Percentiles rank a stretch among this genome's conserved stretches.
Conservation (phyloP, 1,140 invertebrate genomes). For the Linepithema humile region DNA sequence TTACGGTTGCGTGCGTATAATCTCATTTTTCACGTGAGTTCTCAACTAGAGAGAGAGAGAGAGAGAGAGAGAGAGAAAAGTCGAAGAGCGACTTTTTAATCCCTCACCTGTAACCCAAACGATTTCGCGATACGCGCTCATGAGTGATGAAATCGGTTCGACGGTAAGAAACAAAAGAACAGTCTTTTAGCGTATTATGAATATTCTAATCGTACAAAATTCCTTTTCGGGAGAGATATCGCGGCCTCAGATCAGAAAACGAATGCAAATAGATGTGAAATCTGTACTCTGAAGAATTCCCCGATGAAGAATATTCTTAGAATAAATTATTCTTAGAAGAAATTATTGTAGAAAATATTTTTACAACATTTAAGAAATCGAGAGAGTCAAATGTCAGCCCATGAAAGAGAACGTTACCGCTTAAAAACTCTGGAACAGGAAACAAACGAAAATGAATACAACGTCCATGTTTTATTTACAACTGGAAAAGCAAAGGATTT, state of each 20-base stretch:
- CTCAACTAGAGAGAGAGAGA: slow-evolving; percentile 7
- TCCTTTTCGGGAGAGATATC: background rate
- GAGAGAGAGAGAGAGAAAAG: background rate
- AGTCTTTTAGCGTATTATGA: background rate
- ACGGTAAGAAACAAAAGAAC: slow-evolving; percentile 1
- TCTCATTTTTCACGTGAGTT: slow-evolving; percentile 44
- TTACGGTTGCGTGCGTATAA: slow-evolving; percentile 29
- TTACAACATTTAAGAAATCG: too few relatives aligned
- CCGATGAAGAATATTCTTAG: too few relatives aligned
- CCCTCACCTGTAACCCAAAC: slow-evolving; percentile 75
- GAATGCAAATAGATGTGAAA: too few relatives aligned
- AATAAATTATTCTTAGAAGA: too few relatives aligned
- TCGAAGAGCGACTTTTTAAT: slow-evolving; percentile 66
- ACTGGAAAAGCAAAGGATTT: background rate
- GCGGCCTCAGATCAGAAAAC: background rate
- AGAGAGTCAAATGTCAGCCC: too few relatives aligned
- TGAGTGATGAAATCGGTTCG: slow-evolving; percentile 55
- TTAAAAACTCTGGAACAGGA: background rate
- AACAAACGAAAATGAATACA: background rate
- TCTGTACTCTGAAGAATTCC: too few relatives aligned
- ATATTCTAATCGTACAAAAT: background rate
- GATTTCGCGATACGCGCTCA: slow-evolving; percentile 69
- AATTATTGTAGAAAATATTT: too few relatives aligned
- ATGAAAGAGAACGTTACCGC: too few relatives aligned
- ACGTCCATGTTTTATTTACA: background rate